phyloP scores from a whole-genome alignment of 2,888 invertebrate genomes.

The Rhagonycha fulva region DNA sequence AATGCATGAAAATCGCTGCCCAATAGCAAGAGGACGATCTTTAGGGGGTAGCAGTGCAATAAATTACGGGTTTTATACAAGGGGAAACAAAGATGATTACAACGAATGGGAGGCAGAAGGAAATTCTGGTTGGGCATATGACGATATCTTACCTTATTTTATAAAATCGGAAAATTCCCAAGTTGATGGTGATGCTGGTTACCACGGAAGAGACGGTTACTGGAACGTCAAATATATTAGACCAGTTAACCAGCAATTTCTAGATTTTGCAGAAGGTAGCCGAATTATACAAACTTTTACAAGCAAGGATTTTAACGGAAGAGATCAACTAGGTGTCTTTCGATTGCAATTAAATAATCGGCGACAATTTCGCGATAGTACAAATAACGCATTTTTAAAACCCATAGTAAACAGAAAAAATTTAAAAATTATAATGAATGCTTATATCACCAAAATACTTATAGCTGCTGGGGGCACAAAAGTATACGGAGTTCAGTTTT shows the following conservation, averaged over 20 bases:
- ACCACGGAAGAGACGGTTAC: conserved; percentile 68
- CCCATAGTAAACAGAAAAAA: conserved; percentile 60
- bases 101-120: conserved; percentile 32
- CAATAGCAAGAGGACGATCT: conserved; percentile 31
- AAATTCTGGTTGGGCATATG: conserved; percentile 54
- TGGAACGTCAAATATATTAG: conserved; percentile 68
- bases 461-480: conserved; percentile 57
- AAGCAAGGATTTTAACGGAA: conserved; percentile 66
- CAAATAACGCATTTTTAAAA: conserved; percentile 65
- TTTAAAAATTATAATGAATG: conserved; percentile 61
- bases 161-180: conserved; percentile 43
- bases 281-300: conserved; percentile 60
- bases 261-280: conserved; percentile 66
- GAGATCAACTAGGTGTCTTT: conserved; percentile 64
- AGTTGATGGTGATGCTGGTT: conserved; percentile 62
- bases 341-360: conserved; percentile 64
- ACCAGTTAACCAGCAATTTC: conserved; percentile 63
- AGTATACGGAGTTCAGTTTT: conserved; percentile 62
- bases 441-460: conserved; percentile 61
- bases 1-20: conserved; percentile 29
- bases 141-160: conserved; percentile 47
- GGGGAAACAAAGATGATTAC: conserved; percentile 34
- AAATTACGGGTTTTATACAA: conserved; percentile 33
- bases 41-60: conserved; percentile 35
- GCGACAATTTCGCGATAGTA: conserved; percentile 62